Base-by-base conservation (phyloP, 2,888 invertebrate genomes). In the Mycalesis mineus region DNA sequence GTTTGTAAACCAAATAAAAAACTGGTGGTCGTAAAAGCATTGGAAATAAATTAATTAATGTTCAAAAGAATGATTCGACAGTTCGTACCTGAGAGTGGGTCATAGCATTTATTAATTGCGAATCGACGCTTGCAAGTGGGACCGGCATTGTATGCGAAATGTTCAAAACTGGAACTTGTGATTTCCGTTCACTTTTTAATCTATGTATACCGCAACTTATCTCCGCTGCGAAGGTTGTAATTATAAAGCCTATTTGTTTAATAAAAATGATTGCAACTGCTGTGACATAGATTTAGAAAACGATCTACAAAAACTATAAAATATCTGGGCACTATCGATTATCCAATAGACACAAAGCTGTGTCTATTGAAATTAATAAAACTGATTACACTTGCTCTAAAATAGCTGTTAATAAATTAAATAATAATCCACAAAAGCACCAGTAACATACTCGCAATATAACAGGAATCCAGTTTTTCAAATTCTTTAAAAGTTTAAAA, bases 81-180 rank as follows among this genome's bases (percentile, higher is more conserved):
- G 67, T 74, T 80, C 76, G 69, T 67, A 36, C 22, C 49, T 69
- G 74, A 78, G 80, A 79, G 83, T 88, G 73, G 88, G 88, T 87
- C 88, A 84, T 69, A 72, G 72, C 71, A 67, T 78, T 80, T 82
- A 84, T 85, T 88, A 85, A 87, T 87, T 84, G 87, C 84, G 77
- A 84, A 85, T 84, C 80, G 76, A 74, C 78, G 75, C 76, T 77
- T 77, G 78, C 83, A 78, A 86, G 81, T 84, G 75, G 79, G 71
- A 71, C 75, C 75, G 73, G 78, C 77, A 84, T 87, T 87, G 87
- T 85, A 71, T 74, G 78, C 76, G 76, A 80, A 81, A 80, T 77
- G 73, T 56, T 66, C 60, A 60, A 65, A 66, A 67, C 74, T 81
- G 77, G 82, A 76, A 78, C 81, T 82, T 77, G 77, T 75, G 77